Base-by-base conservation (phyloP, 1,140 invertebrate species). In the Rhyacophila brunnea region DNA sequence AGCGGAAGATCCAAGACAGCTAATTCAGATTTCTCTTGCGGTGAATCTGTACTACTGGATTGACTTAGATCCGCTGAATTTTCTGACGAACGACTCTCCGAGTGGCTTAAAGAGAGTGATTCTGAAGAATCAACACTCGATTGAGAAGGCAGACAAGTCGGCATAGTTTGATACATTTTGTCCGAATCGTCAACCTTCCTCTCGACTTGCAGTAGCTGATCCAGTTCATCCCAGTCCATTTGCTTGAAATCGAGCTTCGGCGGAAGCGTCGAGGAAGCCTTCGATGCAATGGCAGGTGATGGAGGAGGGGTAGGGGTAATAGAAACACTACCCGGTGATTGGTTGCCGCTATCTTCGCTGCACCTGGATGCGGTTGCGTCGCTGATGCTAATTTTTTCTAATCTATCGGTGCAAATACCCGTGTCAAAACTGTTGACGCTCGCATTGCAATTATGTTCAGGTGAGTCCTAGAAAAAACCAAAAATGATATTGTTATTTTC, bases 81-180 rank as follows among this genome's bases (percentile, higher is more conserved):
- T 45, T 69, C 67, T 17, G 67, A 69, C 18, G 66, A 68, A 10
- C 62, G 66, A 11, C 68, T 57, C 51, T 63, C 74, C 7, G 70
- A 71, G 36, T 72, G 69, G 43, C 55, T 65, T 0, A 68, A 70
- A 57, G 68, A 62, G 15, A 66, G 61, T 53, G 69, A 62, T 54
- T 57, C 63, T 42, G 55, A 53, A 54, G 67, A 76, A 59, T 77
- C 78, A 61, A 77, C 71, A 62, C 80, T 80, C 46, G 74, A 74
- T 64, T 78, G 80, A 1, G 83, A 86, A 1, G 82, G 81, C 40
- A 87, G 68, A 68, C 78, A 80, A n/a, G 81, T 77, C 0, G 87
- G 87, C 84, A 89, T 86, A 1, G 87, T 89, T 74, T 85, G 85
- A 70, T 87, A 89, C 10, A 85, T 68, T 71, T 88, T 88, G 42